These are phyloP conservation scores for Tetraneura akinire DNA, from an alignment of 1,140 invertebrate genomes.

Conservation along the genomic window DNA sequence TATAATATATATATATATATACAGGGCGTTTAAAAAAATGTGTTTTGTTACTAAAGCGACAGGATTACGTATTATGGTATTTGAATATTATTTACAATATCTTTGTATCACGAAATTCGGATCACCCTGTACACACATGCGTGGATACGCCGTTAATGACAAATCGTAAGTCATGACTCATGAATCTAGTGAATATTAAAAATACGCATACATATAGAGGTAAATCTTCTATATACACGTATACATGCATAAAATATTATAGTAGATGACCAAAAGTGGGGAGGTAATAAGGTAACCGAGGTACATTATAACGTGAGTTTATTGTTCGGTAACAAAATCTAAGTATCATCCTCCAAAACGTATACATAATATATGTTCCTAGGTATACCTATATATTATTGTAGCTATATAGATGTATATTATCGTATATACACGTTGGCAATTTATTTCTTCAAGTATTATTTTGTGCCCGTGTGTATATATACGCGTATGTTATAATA, in stretches of 20 bases:
- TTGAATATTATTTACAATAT: too few species aligned
- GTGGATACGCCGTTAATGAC: too few species aligned
- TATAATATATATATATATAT: background rate
- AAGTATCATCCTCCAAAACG: background rate
- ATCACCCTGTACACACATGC: too few species aligned
- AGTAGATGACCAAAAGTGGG: too few species aligned
- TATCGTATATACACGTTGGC: too few species aligned
- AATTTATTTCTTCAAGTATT: background rate
- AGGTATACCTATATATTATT: too few species aligned
- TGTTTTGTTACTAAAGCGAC: too few species aligned
- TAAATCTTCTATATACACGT: too few species aligned
- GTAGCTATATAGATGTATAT: background rate
- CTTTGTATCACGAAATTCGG: too few species aligned
- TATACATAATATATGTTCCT: too few species aligned
- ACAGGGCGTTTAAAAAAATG: background rate
- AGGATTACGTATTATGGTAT: too few species aligned
- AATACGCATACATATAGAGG: too few species aligned
- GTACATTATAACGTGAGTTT: background rate
- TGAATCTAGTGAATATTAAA: slow-evolving; percentile 5
- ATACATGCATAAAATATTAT: background rate
- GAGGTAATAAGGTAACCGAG: background rate
- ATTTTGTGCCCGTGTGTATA: background rate
- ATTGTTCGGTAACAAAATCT: background rate
- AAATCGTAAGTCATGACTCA: slow-evolving; percentile 24
- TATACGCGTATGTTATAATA: background rate